Evolutionary conservation across 1,140 invertebrate species (phyloP), one percentile per base, ranked within the genome.

Genomic region (Dryas iulia): DNA sequence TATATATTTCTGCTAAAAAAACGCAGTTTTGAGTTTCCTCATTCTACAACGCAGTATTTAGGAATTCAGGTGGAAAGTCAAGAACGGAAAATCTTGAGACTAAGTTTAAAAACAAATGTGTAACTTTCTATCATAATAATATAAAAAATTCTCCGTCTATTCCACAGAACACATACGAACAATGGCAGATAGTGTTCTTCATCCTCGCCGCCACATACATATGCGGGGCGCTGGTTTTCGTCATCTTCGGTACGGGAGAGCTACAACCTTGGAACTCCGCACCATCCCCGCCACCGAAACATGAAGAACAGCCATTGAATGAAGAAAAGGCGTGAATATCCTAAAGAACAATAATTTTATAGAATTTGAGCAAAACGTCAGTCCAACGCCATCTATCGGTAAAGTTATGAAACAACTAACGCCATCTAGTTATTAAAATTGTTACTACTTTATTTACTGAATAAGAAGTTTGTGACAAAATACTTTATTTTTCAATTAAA

Each of bases 111-210:
- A n/a, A n/a, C n/a, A n/a, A n/a, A n/a, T n/a, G n/a, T n/a, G n/a
- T n/a, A n/a, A n/a, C n/a, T n/a, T n/a, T n/a, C n/a, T n/a, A n/a
- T n/a, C n/a, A n/a, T n/a, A n/a, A n/a, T n/a, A n/a, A n/a, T n/a
- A n/a, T n/a, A n/a, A n/a, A n/a, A n/a, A n/a, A n/a, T n/a, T n/a
- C n/a, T n/a, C n/a, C n/a, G n/a, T n/a, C n/a, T 25, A 4, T 1
- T 56, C 90, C 90, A 21, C 88, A 96, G 95, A 94, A 96, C 91
- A 95, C 95, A 0, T 95, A 95, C 78, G 92, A 92, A 12, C 94
- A 96, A 79, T 98, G 97, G 97, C 95, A 95, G 77, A 95, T 95
- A 53, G 95, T 98, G 0, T 98, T 98, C 87, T 97, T 95, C 93
- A 96, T 98, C 28, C 82, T 97, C 3, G 95, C 95, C 0, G 93